A percentile compares a stretch with the other conserved stretches of the same genome.
These are phyloP conservation scores for Brenthis ino DNA, from an alignment of 2,888 invertebrate species.

Conservation along the genomic window DNA sequence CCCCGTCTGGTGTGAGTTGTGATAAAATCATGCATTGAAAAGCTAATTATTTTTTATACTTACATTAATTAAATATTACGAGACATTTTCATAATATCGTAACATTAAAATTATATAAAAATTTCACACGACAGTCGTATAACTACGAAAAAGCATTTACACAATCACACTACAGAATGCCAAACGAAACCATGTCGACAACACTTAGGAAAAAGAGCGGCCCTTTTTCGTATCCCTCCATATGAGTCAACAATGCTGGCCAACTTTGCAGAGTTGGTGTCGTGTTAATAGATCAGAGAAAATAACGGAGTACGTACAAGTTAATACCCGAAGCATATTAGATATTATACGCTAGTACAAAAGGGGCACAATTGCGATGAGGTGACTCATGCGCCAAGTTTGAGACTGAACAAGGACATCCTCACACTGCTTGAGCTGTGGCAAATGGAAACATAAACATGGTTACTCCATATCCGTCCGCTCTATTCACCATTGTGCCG, in stretches of 20 bases:
- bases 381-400: constrained; percentile 63
- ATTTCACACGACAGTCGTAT: constrained; percentile 26
- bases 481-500: constrained; percentile 76
- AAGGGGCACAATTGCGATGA: constrained; percentile 62
- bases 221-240: constrained; percentile 26
- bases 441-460: constrained; percentile 76
- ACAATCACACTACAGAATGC: constrained; percentile 22
- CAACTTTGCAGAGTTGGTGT: constrained; percentile 28
- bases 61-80: constrained; percentile 20
- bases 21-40: constrained; percentile 15
- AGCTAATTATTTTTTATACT: constrained; percentile 23
- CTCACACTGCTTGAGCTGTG: constrained; percentile 59
- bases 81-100: constrained; percentile 16
- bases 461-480: constrained; percentile 77
- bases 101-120: constrained; percentile 25
- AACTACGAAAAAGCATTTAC: constrained; percentile 26
- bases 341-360: constrained; percentile 57
- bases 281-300: constrained; percentile 30
- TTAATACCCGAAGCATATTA: constrained; percentile 34
- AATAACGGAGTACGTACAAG: constrained; percentile 39
- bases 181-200: constrained; percentile 37
- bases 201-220: constrained; percentile 27
- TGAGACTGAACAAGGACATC: constrained; percentile 75
- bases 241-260: constrained; percentile 29
- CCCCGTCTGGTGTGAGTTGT: constrained; percentile 23